Base-by-base conservation (phyloP, 2,113 vertebrate species). In the Capricornis sumatraensis region DNA sequence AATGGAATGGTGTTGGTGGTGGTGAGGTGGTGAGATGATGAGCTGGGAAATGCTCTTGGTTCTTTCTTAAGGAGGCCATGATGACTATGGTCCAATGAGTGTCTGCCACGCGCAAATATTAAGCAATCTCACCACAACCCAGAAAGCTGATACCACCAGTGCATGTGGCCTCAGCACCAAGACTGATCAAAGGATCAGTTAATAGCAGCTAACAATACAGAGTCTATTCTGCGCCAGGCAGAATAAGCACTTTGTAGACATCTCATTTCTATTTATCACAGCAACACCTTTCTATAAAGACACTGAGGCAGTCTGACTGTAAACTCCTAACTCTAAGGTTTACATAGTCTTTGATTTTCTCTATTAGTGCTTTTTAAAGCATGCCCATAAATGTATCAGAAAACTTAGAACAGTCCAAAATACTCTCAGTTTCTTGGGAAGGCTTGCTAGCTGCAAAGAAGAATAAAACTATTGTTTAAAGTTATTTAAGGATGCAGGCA, bases 401-500 rank as follows among this genome's bases (percentile, higher is more conserved):
- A 94, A 86, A 87, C 53, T 76, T n/a, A 21, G 27, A 92, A 83
- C 40, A 53, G 45, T 83, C 28, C 47, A 87, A 87, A 78, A 57
- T 74, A 45, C 2, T 76, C 67, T 96, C 52, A 64, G 5, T 78
- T 96, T 94, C 71, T 92, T 92, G 53, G 55, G 76, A 93, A 96
- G 86, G 78, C 4, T 91, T 62, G 33, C 53, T 74, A 67, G 53
- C 74, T 82, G 57, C 84, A 79, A 53, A 89, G 36, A 87, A 97
- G 43, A 78, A 58, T 50, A 89, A 89, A 74, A 94, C 45, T 64
- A 74, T 53, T 62, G 62, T 92, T 94, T 87, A 58, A 62, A 91
- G 89, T 81, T 96, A 89, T 89, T 95, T 94, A 82, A 60, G 71
- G 60, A 36, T 96, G 25, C 36, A 91, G 87, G 36, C 30, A 76